Evolutionary conservation across 2,113 vertebrate genomes (phyloP).

Genomic region (Tragelaphus imberbis): DNA sequence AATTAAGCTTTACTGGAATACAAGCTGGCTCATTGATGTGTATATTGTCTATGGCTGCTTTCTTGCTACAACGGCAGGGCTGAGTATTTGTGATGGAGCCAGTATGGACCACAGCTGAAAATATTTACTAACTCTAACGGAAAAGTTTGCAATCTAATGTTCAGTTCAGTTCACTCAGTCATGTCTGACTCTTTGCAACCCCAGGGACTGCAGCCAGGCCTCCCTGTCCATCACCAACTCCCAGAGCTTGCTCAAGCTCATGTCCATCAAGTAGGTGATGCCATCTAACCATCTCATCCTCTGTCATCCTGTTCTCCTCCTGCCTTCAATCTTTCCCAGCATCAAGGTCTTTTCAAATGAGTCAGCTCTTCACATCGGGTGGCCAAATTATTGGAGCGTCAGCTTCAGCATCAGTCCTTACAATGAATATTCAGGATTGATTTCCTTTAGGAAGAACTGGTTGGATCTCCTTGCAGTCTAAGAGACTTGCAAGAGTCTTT

Average conservation of each 20-base stretch:
- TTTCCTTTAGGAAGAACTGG: not conserved
- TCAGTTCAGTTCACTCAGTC: not conserved
- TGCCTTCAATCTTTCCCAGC: not conserved
- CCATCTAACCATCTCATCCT: not conserved
- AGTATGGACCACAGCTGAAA: not conserved
- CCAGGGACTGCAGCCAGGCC: not conserved
- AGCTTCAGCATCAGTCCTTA: not conserved
- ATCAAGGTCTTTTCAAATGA: not conserved
- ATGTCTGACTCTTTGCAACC: fast-evolving
- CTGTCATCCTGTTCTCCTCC: not conserved
- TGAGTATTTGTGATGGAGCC: not conserved
- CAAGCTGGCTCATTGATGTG: not conserved
- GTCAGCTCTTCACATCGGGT: not conserved
- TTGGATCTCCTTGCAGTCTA: not conserved
- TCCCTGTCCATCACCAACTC: not conserved
- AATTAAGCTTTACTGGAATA: not conserved
- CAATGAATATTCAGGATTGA: not conserved
- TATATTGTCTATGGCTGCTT: not conserved
- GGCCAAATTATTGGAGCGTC: not conserved
- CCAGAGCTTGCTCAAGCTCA: not conserved
- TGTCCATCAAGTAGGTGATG: not conserved
- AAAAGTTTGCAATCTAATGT: not conserved
- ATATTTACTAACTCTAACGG: not conserved
- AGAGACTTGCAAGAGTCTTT: not conserved
- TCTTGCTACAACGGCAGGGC: not conserved